phyloP scores from a whole-genome alignment of 2,113 vertebrate genomes.

The Willisornis vidua region DNA sequence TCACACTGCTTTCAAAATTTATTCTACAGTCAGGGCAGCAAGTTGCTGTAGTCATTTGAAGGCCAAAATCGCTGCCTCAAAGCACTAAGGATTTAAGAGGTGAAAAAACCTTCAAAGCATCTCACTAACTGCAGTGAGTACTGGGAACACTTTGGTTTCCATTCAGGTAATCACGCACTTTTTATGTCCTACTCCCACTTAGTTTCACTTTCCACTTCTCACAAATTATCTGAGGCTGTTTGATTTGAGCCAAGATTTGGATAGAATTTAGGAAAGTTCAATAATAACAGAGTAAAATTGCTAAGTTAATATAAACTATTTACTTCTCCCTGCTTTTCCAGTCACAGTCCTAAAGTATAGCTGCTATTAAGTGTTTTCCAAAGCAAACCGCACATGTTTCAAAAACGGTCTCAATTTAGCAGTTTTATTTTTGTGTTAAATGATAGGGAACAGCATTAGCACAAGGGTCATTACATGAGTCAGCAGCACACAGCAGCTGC shows the following conservation, averaged over 20 bases:
- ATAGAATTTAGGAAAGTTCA: background rate
- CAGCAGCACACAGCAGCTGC: background rate
- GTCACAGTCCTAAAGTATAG: background rate
- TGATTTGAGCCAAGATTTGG: background rate
- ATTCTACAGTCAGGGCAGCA: background rate
- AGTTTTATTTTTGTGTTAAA: slow-evolving; percentile 58
- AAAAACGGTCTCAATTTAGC: slow-evolving; percentile 24
- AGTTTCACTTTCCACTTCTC: background rate
- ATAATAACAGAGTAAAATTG: background rate
- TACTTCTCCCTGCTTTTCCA: background rate
- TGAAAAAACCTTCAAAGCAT: slow-evolving; percentile 33
- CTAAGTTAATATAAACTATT: slow-evolving; percentile 28
- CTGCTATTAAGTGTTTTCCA: background rate
- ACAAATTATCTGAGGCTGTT: background rate
- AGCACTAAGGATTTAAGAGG: background rate
- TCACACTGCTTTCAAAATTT: background rate
- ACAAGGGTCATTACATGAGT: slow-evolving; percentile 51
- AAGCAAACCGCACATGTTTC: background rate
- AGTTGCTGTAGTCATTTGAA: background rate
- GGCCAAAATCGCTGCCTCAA: background rate
- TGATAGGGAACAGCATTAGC: slow-evolving; percentile 41
- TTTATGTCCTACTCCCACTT: background rate
- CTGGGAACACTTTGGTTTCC: slow-evolving; percentile 1
- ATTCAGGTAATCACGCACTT: background rate
- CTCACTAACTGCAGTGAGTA: background rate